Conservation (phyloP, 1,140 invertebrate genomes). For the Trachymyrmex septentrionalis region DNA sequence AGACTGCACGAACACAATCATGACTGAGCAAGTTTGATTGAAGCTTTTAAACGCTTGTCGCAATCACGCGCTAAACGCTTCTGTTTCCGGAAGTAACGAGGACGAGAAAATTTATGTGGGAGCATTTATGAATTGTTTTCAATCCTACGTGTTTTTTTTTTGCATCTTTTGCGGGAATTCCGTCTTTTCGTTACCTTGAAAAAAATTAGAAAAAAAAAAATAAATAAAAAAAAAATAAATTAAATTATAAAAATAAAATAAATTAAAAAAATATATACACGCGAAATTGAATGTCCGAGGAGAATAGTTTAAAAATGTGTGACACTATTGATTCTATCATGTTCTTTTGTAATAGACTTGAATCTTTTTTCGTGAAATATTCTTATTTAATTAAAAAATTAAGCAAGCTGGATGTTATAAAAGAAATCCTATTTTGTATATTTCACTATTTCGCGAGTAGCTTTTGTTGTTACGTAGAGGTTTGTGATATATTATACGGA, state of each 20-base stretch:
- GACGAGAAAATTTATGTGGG: background rate
- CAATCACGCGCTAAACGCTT: background rate
- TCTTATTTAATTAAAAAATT: constrained; percentile 5
- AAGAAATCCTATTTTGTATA: background rate
- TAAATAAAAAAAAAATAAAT: too few species aligned
- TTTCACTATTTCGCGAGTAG: background rate
- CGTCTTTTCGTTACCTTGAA: background rate
- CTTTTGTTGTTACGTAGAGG: background rate
- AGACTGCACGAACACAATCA: background rate
- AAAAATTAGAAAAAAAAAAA: background rate
- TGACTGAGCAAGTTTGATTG: constrained; percentile 23
- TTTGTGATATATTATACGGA: background rate
- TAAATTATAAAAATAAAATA: too few species aligned
- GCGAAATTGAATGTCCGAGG: background rate
- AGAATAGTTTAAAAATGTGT: background rate
- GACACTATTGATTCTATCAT: background rate
- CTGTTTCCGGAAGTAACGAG: constrained; percentile 10
- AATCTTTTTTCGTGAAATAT: background rate
- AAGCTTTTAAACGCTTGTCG: background rate
- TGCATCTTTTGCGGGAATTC: background rate
- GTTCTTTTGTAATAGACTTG: background rate
- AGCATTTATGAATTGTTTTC: background rate
- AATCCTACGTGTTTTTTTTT: background rate
- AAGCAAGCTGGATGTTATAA: background rate
- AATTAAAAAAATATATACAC: background rate